Conservation (phyloP, 2,888 invertebrate genomes). For the Temnothorax ravouxi region DNA sequence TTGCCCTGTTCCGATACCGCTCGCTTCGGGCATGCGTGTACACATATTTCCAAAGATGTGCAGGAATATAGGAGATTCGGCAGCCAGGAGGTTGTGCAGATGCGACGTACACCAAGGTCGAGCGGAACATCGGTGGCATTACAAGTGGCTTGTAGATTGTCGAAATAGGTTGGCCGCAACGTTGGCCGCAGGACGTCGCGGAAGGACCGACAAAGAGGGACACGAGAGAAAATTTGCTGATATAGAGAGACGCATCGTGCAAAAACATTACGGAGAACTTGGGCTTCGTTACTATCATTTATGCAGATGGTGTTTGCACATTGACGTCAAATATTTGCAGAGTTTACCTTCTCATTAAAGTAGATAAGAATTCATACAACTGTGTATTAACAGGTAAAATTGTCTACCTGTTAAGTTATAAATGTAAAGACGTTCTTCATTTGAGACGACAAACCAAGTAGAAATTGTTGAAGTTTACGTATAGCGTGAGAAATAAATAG, state of each 20-base stretch:
- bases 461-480: neutral
- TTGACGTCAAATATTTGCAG: slow-evolving; percentile 28
- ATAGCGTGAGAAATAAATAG: slow-evolving; percentile 5
- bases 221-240: slow-evolving; percentile 36
- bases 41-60: slow-evolving; percentile 2
- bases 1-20: slow-evolving; percentile 58
- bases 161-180: slow-evolving; percentile 35
- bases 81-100: neutral
- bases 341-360: slow-evolving; percentile 14
- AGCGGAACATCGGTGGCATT: slow-evolving; percentile 7
- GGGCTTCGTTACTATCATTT: slow-evolving; percentile 4
- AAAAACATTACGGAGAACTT: neutral
- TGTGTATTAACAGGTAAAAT: neutral
- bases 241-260: neutral
- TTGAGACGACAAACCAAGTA: neutral
- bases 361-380: neutral
- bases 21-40: slow-evolving; percentile 16
- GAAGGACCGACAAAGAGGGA: slow-evolving; percentile 19
- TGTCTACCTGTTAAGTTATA: neutral
- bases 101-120: slow-evolving; percentile 1
- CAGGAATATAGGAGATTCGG: neutral
- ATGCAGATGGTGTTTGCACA: neutral
- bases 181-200: neutral
- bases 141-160: slow-evolving; percentile 25
- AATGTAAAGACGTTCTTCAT: neutral